Conservation (phyloP, 2,888 invertebrate genomes). For the Electrophaes corylata region DNA sequence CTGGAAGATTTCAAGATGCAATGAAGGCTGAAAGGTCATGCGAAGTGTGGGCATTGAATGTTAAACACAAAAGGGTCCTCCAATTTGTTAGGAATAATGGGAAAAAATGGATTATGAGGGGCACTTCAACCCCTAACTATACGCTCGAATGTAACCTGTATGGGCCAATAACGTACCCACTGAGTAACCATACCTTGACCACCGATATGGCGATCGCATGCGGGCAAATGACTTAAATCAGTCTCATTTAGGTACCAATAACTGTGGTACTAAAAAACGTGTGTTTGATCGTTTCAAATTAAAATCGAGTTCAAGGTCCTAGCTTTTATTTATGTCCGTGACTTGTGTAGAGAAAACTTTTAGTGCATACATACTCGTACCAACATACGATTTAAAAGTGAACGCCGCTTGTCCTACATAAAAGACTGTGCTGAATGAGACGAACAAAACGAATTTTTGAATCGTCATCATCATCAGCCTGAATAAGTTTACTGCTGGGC, state of each 20-base stretch:
- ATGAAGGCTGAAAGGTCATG: no score
- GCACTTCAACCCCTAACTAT: no score
- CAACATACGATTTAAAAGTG: not conserved
- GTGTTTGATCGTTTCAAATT: slow-evolving; percentile 17
- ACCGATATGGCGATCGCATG: not conserved
- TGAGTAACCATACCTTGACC: not conserved
- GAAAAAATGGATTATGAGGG: no score
- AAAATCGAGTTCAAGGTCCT: slow-evolving; percentile 18
- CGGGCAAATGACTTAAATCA: not conserved
- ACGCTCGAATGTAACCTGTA: no score
- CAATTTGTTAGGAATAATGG: no score
- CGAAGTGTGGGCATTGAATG: no score
- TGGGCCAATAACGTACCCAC: not conserved
- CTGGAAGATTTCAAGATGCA: no score
- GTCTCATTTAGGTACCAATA: not conserved
- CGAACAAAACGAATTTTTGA: not conserved
- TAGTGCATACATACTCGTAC: not conserved
- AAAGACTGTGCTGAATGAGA: not conserved
- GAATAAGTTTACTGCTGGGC: no score
- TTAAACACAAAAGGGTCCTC: no score
- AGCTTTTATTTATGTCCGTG: slow-evolving; percentile 2
- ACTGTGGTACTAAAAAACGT: slow-evolving; percentile 12
- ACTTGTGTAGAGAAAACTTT: slow-evolving; percentile 11
- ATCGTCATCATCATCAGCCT: no score
- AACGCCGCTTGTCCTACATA: not conserved